Conservation (phyloP, 1,140 invertebrate species). For the Vanessa tameamea region DNA sequence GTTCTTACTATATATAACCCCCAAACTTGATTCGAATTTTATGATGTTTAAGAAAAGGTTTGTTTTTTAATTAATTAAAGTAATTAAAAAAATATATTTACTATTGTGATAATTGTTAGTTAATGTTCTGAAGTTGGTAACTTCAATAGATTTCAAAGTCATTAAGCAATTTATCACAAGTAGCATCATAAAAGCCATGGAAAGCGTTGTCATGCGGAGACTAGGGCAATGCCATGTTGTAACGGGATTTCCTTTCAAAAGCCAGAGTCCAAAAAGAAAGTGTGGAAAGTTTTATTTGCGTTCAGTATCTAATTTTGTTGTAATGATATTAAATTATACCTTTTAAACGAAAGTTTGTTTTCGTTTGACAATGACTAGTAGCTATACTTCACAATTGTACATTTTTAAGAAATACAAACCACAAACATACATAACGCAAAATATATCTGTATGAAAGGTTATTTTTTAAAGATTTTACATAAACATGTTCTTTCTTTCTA, state of each 20-base stretch:
- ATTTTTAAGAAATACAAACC: too few species aligned
- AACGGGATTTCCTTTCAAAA: constrained; percentile 54
- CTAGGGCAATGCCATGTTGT: constrained; percentile 58
- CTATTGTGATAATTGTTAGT: too few species aligned
- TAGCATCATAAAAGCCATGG: constrained; percentile 45
- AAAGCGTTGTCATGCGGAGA: constrained; percentile 60
- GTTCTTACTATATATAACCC: too few species aligned
- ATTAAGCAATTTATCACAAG: not conserved
- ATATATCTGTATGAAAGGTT: not conserved
- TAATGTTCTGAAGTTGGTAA: too few species aligned
- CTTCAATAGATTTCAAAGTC: too few species aligned
- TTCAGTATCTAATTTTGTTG: constrained; percentile 10
- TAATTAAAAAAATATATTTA: too few species aligned
- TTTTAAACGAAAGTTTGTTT: not conserved
- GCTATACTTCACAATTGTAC: too few species aligned
- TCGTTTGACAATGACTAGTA: not conserved
- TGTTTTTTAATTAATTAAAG: too few species aligned
- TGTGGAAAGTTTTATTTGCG: constrained; percentile 66
- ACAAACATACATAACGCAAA: too few species aligned
- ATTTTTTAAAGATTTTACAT: not conserved
- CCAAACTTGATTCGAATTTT: too few species aligned
- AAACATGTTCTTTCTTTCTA: not conserved
- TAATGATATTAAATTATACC: not conserved
- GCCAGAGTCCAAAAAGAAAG: constrained; percentile 63
- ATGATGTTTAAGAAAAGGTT: too few species aligned